phyloP scores from a whole-genome alignment of 2,888 invertebrate species.

The Stramonita haemastoma region DNA sequence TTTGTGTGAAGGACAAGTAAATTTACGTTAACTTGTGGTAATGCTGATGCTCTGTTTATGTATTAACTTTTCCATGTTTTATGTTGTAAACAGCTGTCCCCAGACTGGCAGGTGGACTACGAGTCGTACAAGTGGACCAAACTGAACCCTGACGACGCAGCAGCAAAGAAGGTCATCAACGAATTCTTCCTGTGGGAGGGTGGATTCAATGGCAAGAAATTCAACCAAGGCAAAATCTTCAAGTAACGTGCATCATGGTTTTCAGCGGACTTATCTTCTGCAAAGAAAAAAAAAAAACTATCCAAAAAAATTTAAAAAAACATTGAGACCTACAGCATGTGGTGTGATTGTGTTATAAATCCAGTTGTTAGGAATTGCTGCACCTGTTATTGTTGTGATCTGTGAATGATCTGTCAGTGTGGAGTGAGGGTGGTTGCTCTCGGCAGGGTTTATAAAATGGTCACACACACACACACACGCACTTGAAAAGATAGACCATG shows the following conservation, averaged over 20 bases:
- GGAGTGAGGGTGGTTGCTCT: constrained; percentile 18
- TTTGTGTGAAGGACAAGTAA: too few relatives aligned
- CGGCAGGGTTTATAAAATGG: neutral
- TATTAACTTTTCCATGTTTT: neutral
- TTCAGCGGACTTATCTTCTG: neutral
- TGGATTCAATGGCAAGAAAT: constrained; percentile 91
- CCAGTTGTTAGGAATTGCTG: constrained; percentile 7
- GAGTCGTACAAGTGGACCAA: constrained; percentile 97
- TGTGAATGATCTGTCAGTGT: neutral
- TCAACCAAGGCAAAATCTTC: constrained; percentile 99
- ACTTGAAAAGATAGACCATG: neutral
- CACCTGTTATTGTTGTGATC: constrained; percentile 22
- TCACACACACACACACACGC: constrained; percentile 10
- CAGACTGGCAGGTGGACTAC: constrained; percentile 98
- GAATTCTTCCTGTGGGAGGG: constrained; percentile 96
- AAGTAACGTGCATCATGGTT: constrained; percentile 82
- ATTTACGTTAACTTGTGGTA: neutral
- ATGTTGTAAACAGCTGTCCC: constrained; percentile 82
- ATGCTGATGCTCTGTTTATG: neutral
- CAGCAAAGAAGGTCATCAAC: constrained; percentile 90
- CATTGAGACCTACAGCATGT: neutral
- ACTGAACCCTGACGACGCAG: constrained; percentile 87
- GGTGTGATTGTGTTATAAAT: neutral
- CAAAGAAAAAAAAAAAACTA: too few relatives aligned
- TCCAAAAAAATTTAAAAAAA: neutral